Base-by-base conservation (phyloP, 2,888 invertebrate species). In the Eulithis prunata region DNA sequence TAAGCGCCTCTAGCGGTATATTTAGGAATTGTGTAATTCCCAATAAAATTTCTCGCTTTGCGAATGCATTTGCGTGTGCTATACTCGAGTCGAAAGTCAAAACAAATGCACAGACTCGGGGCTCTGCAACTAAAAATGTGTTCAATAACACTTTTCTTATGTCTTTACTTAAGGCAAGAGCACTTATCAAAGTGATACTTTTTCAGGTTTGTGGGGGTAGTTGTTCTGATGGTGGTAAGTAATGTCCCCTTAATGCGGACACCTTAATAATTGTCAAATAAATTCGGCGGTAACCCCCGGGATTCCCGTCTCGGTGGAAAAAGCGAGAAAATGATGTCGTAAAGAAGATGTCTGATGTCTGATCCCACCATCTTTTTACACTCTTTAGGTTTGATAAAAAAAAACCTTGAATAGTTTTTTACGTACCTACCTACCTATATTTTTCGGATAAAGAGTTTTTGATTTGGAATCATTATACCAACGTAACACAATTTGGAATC, bases 261-360 rank as follows among this genome's bases (percentile, higher is more conserved):
- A 90, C 92, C 90, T 92, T 91, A 87, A 90, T 90, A 90, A 90
- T 91, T 91, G 90, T 90, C 90, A 88, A 90, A 92, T 92, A 92
- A 93, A 93, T 92, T 92, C 78, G 82, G 82, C 66, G 80, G 83
- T 81, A 86, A 86, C 84, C 85, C 87, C 79, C 86, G 88, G 86
- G 2, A 2, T 87, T 83, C 82, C 81, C 81, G 83, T 86, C 80
- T 83, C 81, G 84, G 83, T 80, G 79, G 78, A 75, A 68, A 68
- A 68, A 64, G 64, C 75, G 11, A 79, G 85, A 89, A 89, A 49
- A 91, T 87, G 90, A 88, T 86, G 84, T 87, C 88, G 86, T 91
- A 91, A 91, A 87, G 75, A 82, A 71, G 64, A 66, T 59, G 73
- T 66, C 74, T 74, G 75, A 71, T 75, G 77, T 65, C 75, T 78